Evolutionary conservation across 2,113 vertebrate species (phyloP).

Genomic region (Emydocephalus ijimae): DNA sequence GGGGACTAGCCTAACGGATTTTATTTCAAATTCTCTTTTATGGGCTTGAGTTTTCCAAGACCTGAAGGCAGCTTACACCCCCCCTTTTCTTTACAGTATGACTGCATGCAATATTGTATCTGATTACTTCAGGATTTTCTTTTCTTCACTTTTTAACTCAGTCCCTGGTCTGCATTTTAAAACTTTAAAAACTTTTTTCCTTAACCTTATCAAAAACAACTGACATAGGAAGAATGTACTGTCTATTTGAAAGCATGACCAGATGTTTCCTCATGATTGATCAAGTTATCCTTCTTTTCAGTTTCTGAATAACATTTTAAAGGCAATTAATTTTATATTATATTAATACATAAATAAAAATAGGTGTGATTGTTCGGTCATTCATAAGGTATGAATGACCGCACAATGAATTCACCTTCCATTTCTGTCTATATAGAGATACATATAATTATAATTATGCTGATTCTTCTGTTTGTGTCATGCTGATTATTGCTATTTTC

Average conservation of each 20-base stretch:
- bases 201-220: not conserved
- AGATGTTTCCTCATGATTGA: not conserved
- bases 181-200: not conserved
- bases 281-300: not conserved
- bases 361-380: not conserved
- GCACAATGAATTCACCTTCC: not conserved
- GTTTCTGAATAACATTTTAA: not conserved
- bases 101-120: constrained; percentile 40
- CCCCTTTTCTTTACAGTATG: constrained; percentile 41
- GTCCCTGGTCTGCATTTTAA: not conserved
- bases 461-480: not conserved
- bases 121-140: constrained; percentile 29
- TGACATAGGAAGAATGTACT: not conserved
- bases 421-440: not conserved
- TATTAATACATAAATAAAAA: not conserved
- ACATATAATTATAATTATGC: not conserved
- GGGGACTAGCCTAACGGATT: constrained; percentile 40
- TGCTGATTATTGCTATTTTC: not conserved
- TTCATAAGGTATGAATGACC: not conserved
- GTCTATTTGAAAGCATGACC: not conserved
- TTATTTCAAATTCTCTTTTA: constrained; percentile 48
- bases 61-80: constrained; percentile 48
- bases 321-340: not conserved
- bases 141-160: constrained; percentile 18
- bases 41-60: constrained; percentile 48